Evolutionary conservation across 1,140 invertebrate species (phyloP), one percentile per base, ranked within the genome.

Genomic region (Heliconius melpomene): DNA sequence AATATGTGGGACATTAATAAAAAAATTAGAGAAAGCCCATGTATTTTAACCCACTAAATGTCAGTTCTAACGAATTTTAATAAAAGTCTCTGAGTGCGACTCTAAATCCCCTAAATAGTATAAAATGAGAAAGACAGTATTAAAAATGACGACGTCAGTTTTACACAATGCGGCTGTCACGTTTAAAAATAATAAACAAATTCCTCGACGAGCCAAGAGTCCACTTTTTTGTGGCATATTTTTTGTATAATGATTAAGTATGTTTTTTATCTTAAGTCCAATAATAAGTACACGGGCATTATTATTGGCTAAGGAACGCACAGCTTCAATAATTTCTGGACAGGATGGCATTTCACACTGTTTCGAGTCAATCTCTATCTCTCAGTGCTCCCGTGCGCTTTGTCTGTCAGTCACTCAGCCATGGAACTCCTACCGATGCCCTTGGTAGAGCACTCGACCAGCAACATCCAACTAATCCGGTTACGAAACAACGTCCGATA

Each of bases 121-220:
- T 46, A 16, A 46, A 46, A 46, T 46, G 40, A 46, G 16, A 5
- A 66, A 26, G 13, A 29, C 29, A 57, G 2, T 23, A 66, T 29
- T 7, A 72, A 72, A 72, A 40, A 72, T 36, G n/a, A 40, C 29
- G 46, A 57, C 32, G 57, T 46, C n/a, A 66, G 18, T 26, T 75
- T 66, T 38, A 38, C 54, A 40, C 74, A 66, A 66, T 66, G 54
- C 54, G 20, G 38, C 60, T 66, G 74, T 76, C 74, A 70, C 29
- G 57, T n/a, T 60, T 66, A 26, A 76, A 76, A 76, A 76, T 76
- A 76, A 76, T 7, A 40, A 66, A 76, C 57, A 76, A 76, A 72
- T 6, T n/a, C 1, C 8, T 13, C 26, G 23, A 66, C 9, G 60
- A 66, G 26, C 29, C 60, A 29, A 66, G 8, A 66, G 26, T 26